These are phyloP conservation scores for Nymphalis polychloros DNA, from an alignment of 2,888 invertebrate genomes.

Conservation along the genomic window DNA sequence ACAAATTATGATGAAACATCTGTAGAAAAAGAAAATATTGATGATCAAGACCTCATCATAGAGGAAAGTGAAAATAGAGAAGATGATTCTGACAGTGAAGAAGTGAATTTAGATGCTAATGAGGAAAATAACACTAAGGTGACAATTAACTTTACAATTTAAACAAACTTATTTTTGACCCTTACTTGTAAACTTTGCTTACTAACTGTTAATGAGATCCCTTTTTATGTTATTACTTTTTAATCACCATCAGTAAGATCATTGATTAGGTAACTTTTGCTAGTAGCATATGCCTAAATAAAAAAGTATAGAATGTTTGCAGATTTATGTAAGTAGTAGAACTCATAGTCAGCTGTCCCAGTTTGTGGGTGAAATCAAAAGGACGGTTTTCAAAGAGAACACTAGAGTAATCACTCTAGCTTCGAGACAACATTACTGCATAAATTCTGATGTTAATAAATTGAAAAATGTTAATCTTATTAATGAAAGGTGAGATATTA, in stretches of 20 bases:
- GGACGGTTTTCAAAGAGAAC: constrained; percentile 87
- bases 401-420: constrained; percentile 91
- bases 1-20: neutral
- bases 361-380: constrained; percentile 95
- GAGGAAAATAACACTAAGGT: constrained; percentile 55
- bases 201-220: no score
- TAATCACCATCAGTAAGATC: no score
- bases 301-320: constrained; percentile 43
- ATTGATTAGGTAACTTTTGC: neutral
- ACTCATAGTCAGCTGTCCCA: constrained; percentile 98
- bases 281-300: no score
- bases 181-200: no score
- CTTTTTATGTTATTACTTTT: no score
- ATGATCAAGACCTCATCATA: constrained; percentile 79
- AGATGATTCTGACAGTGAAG: constrained; percentile 70
- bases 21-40: constrained; percentile 48
- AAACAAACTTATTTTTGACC: neutral
- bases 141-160: constrained; percentile 3
- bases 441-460: constrained; percentile 89
- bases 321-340: constrained; percentile 96
- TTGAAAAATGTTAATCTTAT: constrained; percentile 89
- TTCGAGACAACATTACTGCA: constrained; percentile 95
- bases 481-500: constrained; percentile 87
- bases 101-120: constrained; percentile 52
- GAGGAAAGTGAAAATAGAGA: constrained; percentile 68